Base-by-base conservation (phyloP, 2,888 invertebrate genomes). In the Xanthorhoe designata region DNA sequence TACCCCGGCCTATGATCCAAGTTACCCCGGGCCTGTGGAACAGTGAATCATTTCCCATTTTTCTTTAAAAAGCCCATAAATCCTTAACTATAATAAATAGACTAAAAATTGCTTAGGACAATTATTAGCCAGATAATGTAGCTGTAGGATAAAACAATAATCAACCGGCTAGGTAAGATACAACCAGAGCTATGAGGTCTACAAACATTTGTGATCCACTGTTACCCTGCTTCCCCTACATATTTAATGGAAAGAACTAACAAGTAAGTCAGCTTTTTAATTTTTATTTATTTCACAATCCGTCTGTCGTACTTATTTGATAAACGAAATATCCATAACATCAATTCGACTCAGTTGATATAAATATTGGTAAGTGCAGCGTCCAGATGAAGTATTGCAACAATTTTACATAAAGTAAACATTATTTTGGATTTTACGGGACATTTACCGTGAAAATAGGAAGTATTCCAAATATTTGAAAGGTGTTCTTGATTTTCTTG, bases 371-470 rank as follows among this genome's bases (percentile, higher is more conserved):
- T 61, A 61, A 65, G 52, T 57, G 56, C 57, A 56, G 19, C 61
- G 65, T 61, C 61, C 61, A 61, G 65, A 55, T 61, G 57, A 65
- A 65, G 57, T 57, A 61, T 56, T 52, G 60, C 64, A 18, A 35
- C 56, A 61, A 53, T 61, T 65, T 64, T 65, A 56, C 61, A 56
- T 61, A 57, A 35, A 61, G 61, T 38, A 38, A 60, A 56, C 61
- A 57, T 65, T 57, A 52, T 52, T 61, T 24, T 57, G 35, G 57
- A 17, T 65, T 35, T 65, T 35, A 29, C 38, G n/a, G 56, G 60
- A 65, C 29, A 64, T 60, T 55, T 51, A 58, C 35, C 32, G 19
- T 35, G 19, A 35, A 64, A 53, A 47, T 58, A 47, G 18, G 32
- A 17, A 38, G 13, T 47, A 47, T 47, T 15, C 15, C 15, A 8